phyloP scores from a whole-genome alignment of 2,888 invertebrate genomes.

The Caenorhabditis sinica region DNA sequence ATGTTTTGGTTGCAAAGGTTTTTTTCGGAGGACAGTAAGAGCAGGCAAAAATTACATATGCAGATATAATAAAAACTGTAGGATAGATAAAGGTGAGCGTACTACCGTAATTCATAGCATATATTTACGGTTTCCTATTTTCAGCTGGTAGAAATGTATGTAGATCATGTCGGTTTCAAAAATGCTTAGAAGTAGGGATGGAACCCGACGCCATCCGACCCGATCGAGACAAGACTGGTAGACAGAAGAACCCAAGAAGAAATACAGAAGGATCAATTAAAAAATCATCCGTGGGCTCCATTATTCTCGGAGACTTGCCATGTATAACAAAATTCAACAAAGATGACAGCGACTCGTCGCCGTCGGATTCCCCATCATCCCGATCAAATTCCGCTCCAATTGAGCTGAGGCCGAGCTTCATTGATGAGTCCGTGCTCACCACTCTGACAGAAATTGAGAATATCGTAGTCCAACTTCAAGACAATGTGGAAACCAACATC shows the following conservation, averaged over 20 bases:
- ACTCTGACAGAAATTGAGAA: slow-evolving; percentile 80
- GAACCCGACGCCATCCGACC: slow-evolving; percentile 83
- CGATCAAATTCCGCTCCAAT: slow-evolving; percentile 59
- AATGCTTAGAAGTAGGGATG: slow-evolving; percentile 83
- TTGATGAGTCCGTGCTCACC: slow-evolving; percentile 72
- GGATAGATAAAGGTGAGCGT: slow-evolving; percentile 81
- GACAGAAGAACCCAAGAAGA: slow-evolving; percentile 82
- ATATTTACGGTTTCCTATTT: background rate
- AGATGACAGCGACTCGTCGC: slow-evolving; percentile 63
- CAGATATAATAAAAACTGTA: slow-evolving; percentile 80
- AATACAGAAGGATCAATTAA: slow-evolving; percentile 45
- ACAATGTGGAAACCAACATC: slow-evolving; percentile 52
- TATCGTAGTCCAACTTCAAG: slow-evolving; percentile 74
- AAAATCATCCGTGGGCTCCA: slow-evolving; percentile 60
- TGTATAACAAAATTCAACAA: slow-evolving; percentile 53
- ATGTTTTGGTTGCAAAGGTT: slow-evolving; percentile 83
- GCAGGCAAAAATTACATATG: slow-evolving; percentile 81
- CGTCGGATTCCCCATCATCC: slow-evolving; percentile 60
- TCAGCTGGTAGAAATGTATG: slow-evolving; percentile 82
- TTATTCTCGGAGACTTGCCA: slow-evolving; percentile 63
- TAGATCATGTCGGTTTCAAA: slow-evolving; percentile 82
- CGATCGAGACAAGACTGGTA: slow-evolving; percentile 83
- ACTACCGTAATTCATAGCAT: background rate
- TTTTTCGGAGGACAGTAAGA: slow-evolving; percentile 80
- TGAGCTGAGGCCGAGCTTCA: slow-evolving; percentile 47